These are phyloP conservation scores for Ancistrus triradiatus DNA, from an alignment of 2,113 vertebrate genomes.

Conservation along the genomic window DNA sequence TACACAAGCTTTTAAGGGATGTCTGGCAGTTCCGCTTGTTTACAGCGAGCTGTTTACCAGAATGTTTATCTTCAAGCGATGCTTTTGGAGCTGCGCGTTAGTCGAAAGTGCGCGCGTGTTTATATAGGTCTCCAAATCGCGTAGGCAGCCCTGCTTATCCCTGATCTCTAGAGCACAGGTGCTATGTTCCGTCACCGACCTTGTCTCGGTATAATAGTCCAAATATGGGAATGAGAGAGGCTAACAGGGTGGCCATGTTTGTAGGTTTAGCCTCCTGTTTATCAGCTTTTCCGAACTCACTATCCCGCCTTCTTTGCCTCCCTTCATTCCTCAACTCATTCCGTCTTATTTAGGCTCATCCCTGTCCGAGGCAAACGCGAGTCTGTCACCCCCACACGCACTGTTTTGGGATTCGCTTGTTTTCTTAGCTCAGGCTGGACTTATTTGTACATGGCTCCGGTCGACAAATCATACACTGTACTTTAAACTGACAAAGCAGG, in stretches of 20 bases:
- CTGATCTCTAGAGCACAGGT: neutral
- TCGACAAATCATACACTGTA: neutral
- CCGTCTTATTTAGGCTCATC: conserved; percentile 20
- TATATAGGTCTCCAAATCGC: too few relatives aligned
- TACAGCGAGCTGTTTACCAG: too few relatives aligned
- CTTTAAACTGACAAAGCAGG: neutral
- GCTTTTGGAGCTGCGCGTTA: too few relatives aligned
- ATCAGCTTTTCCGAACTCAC: conserved; percentile 51
- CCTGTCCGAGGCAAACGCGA: neutral
- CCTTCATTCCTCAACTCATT: conserved; percentile 37
- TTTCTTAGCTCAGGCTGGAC: conserved; percentile 19
- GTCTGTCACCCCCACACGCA: neutral
- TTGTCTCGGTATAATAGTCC: conserved; percentile 43
- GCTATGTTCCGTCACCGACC: conserved; percentile 18
- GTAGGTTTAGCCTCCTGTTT: conserved; percentile 55
- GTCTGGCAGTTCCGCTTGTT: too few relatives aligned
- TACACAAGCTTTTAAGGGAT: too few relatives aligned
- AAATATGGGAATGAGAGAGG: conserved; percentile 61
- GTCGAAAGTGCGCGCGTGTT: too few relatives aligned
- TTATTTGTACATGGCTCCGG: neutral
- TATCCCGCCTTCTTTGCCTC: conserved; percentile 32
- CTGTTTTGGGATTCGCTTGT: neutral
- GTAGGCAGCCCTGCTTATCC: conserved; percentile 3
- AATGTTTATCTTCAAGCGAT: too few relatives aligned
- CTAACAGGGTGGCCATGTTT: conserved; percentile 53